Percentiles rank a stretch among this genome's conserved stretches.
phyloP scores from a whole-genome alignment of 1,140 invertebrate genomes.

The Euura saliciscinereae region DNA sequence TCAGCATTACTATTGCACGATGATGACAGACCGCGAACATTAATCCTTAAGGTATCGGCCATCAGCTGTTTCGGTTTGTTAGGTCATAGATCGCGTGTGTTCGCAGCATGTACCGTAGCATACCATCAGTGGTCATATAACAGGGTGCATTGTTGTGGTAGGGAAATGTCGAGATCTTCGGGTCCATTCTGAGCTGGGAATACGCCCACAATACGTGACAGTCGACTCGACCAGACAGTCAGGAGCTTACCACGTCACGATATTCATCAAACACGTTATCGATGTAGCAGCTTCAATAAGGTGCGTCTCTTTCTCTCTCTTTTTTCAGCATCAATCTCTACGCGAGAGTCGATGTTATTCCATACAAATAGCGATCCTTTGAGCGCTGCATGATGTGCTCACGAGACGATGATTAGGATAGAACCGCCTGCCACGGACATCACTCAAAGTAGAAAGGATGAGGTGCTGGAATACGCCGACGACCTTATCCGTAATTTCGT shows the following conservation, averaged over 20 bases:
- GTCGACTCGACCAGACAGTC: slow-evolving; percentile 20
- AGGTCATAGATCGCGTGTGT: slow-evolving; percentile 6
- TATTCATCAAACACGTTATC: background rate
- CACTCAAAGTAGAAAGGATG: background rate
- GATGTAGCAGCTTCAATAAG: too few relatives aligned
- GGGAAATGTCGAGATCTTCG: slow-evolving; percentile 47
- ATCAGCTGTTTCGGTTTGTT: slow-evolving; percentile 7
- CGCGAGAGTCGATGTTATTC: background rate
- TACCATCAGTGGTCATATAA: background rate
- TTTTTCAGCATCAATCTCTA: background rate
- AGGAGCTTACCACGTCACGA: slow-evolving; percentile 21
- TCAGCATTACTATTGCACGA: slow-evolving; percentile 5
- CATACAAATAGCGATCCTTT: background rate
- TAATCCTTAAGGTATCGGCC: background rate
- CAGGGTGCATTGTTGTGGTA: slow-evolving; percentile 3
- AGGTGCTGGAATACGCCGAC: background rate
- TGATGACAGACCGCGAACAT: background rate
- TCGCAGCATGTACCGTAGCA: background rate
- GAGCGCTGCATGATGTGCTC: background rate
- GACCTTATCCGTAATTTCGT: background rate
- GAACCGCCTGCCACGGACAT: background rate
- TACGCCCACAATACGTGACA: slow-evolving; percentile 50
- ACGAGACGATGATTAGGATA: background rate
- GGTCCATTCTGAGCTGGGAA: slow-evolving; percentile 47
- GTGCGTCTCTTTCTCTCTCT: too few relatives aligned